Evolutionary conservation across 2,888 invertebrate genomes (phyloP).

Genomic region (Chaitophorus viminalis): DNA sequence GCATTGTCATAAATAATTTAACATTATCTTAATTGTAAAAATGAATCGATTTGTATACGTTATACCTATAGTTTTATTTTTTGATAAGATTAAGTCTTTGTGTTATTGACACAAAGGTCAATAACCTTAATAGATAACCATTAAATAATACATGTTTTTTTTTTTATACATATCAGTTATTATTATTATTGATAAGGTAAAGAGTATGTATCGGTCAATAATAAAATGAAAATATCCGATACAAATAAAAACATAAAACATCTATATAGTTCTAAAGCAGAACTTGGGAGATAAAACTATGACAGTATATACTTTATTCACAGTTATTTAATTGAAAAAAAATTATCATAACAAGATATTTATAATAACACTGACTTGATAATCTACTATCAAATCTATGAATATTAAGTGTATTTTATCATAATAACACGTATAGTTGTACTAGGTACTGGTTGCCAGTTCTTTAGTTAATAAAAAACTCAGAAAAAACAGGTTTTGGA

Average conservation of each 20-base stretch:
- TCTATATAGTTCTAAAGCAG: background rate
- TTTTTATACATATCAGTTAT: background rate
- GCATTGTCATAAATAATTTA: background rate
- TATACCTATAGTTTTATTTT: background rate
- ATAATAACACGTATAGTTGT: no score
- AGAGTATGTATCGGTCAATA: conserved; percentile 42
- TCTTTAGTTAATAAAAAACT: background rate
- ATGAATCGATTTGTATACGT: background rate
- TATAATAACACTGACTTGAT: background rate
- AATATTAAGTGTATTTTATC: background rate
- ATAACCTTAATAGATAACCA: background rate
- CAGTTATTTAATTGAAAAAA: background rate
- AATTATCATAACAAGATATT: background rate
- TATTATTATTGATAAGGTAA: background rate
- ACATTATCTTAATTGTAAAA: background rate
- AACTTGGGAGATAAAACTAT: background rate
- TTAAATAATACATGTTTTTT: background rate
- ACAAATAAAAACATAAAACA: conserved; percentile 24
- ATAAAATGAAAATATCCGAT: conserved; percentile 47
- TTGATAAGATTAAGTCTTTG: background rate
- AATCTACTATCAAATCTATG: background rate
- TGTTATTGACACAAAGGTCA: background rate
- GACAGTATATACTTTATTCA: background rate
- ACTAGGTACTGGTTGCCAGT: background rate
- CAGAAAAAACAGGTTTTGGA: background rate